phyloP scores from a whole-genome alignment of 2,888 invertebrate genomes.

The Petrolisthes manimaculis region DNA sequence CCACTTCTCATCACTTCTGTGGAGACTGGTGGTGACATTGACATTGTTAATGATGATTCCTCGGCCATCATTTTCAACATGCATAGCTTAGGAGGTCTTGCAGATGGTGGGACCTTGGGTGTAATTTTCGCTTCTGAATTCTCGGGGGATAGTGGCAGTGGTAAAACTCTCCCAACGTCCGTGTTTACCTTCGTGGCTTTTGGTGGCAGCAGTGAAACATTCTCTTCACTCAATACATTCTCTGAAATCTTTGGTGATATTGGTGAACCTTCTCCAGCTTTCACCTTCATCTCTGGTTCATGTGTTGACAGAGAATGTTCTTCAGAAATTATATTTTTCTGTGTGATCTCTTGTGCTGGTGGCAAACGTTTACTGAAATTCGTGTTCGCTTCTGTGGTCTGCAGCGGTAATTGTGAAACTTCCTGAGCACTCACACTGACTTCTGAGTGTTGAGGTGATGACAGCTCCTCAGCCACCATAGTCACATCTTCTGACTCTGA shows the following conservation, averaged over 20 bases:
- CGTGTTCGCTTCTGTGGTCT: background rate
- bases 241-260: constrained; percentile 3
- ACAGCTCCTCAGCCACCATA: background rate
- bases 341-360: background rate
- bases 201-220: background rate
- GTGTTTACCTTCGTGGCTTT: background rate
- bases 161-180: background rate
- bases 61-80: too few relatives aligned
- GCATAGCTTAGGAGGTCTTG: too few relatives aligned
- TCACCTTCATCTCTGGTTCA: constrained; percentile 9
- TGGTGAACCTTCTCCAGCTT: background rate
- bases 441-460: background rate
- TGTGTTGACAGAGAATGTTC: background rate
- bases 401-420: background rate
- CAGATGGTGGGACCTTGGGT: too few relatives aligned
- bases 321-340: background rate
- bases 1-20: background rate
- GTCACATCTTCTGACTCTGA: background rate
- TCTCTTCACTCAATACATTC: background rate
- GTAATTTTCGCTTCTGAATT: too few relatives aligned
- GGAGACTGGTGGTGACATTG: background rate
- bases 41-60: too few relatives aligned
- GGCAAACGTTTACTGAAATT: background rate
- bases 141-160: background rate
- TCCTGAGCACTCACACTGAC: background rate